These are phyloP conservation scores for Drosophila cyrtoloma DNA, from an alignment of 2,888 invertebrate genomes.

Conservation along the genomic window DNA sequence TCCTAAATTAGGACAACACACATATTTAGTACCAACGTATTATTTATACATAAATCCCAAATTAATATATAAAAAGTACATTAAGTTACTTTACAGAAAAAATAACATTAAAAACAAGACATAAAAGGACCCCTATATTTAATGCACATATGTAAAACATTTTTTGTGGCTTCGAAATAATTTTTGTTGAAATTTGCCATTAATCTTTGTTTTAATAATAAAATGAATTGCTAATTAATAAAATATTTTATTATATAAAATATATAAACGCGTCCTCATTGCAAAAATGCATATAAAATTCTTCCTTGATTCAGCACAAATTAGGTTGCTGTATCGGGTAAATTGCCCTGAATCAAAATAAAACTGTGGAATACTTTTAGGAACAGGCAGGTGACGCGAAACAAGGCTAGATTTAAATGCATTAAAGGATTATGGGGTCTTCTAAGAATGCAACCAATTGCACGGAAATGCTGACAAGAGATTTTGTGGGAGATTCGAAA, in stretches of 20 bases:
- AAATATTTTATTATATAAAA: background rate
- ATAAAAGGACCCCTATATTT: background rate
- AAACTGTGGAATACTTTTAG: background rate
- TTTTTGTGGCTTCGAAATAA: background rate
- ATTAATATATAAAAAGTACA: conserved; percentile 36
- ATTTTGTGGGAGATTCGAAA: background rate
- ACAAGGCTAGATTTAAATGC: background rate
- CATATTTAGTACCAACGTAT: background rate
- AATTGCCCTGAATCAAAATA: background rate
- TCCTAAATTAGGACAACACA: conserved; percentile 21
- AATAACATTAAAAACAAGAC: background rate
- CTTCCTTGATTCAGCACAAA: background rate
- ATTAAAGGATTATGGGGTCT: background rate
- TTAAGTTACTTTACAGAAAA: conserved; percentile 48
- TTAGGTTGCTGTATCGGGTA: background rate
- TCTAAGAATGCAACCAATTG: background rate
- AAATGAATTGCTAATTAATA: background rate
- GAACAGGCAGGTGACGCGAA: background rate
- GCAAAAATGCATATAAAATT: background rate
- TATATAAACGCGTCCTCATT: background rate
- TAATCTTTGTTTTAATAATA: conserved; percentile 10
- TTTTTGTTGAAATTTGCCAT: conserved; percentile 8
- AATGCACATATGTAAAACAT: conserved; percentile 12
- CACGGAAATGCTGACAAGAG: background rate
- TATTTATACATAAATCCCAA: background rate